A percentile compares a stretch with the other conserved stretches of the same genome.
These are phyloP conservation scores for Amphimallon solstitiale DNA, from an alignment of 2,888 invertebrate species.

Conservation along the genomic window DNA sequence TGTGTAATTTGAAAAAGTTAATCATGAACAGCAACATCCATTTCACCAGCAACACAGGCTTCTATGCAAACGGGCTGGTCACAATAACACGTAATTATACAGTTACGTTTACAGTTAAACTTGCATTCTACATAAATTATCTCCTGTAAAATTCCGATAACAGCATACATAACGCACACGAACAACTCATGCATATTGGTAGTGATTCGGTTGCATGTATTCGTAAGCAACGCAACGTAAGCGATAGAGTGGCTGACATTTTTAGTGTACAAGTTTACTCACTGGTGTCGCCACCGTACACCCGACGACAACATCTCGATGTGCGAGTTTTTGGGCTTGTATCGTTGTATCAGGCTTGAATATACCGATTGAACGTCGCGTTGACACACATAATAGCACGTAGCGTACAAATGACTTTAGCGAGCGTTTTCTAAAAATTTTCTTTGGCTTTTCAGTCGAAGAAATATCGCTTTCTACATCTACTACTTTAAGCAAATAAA, in stretches of 20 bases:
- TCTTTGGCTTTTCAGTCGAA: slow-evolving; percentile 26
- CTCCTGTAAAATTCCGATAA: slow-evolving; percentile 26
- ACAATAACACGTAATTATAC: slow-evolving; percentile 33
- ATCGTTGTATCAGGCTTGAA: too few species aligned
- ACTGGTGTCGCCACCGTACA: slow-evolving; percentile 26
- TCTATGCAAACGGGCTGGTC: slow-evolving; percentile 17
- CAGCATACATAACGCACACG: slow-evolving; percentile 10
- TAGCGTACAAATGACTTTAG: neutral
- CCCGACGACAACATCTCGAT: neutral
- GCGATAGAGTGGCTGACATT: slow-evolving; percentile 2
- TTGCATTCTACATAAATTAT: slow-evolving; percentile 33
- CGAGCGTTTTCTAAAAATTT: slow-evolving; percentile 29
- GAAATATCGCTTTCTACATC: slow-evolving; percentile 15
- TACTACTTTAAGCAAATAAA: neutral
- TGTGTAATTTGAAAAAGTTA: slow-evolving; percentile 17
- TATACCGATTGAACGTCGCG: slow-evolving; percentile 1
- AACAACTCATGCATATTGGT: neutral
- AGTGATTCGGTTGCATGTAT: neutral
- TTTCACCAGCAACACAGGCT: slow-evolving; percentile 14
- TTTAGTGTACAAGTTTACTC: slow-evolving; percentile 12
- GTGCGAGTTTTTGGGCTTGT: slow-evolving; percentile 11
- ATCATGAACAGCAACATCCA: slow-evolving; percentile 12
- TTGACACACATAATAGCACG: slow-evolving; percentile 17
- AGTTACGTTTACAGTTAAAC: slow-evolving; percentile 32
- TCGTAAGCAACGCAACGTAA: neutral